These are phyloP conservation scores for Enteromius trimaculatus DNA, from an alignment of 2,797 vertebrate species.

Conservation along the genomic window DNA sequence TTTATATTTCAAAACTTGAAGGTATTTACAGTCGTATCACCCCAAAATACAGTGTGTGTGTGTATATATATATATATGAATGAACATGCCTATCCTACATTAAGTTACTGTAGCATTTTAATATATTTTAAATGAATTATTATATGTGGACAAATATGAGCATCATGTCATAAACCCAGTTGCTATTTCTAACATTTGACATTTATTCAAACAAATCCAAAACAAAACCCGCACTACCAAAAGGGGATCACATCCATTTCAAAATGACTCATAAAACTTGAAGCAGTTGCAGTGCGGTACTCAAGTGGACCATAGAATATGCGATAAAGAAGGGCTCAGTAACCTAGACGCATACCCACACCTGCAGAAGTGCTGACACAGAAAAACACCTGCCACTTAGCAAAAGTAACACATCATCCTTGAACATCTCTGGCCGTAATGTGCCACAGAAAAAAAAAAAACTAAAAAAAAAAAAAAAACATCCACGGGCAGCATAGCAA, in stretches of 20 bases:
- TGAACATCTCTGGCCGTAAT: conserved; percentile 20
- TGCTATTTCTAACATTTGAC: neutral
- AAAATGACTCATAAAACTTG: conserved; percentile 8
- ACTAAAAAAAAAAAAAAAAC: neutral
- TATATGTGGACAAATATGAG: neutral
- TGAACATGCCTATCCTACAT: neutral
- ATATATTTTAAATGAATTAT: neutral
- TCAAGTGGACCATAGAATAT: conserved; percentile 2
- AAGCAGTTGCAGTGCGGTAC: conserved; percentile 5
- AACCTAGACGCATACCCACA: conserved; percentile 15
- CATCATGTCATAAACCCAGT: neutral
- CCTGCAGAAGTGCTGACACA: conserved; percentile 23
- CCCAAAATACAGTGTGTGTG: neutral
- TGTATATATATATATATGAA: neutral
- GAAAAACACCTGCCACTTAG: conserved; percentile 23
- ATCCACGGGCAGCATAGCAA: conserved; percentile 29
- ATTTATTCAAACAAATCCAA: conserved; percentile 1
- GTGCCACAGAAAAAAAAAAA: neutral
- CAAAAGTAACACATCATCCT: conserved; percentile 16
- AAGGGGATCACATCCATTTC: neutral
- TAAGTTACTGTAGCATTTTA: neutral
- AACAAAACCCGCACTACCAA: neutral
- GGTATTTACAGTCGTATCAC: neutral
- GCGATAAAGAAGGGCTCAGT: neutral
- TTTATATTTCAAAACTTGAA: too few relatives aligned